Evolutionary conservation across 2,797 vertebrate genomes (phyloP).

Genomic region (Coregonus ussuriensis): DNA sequence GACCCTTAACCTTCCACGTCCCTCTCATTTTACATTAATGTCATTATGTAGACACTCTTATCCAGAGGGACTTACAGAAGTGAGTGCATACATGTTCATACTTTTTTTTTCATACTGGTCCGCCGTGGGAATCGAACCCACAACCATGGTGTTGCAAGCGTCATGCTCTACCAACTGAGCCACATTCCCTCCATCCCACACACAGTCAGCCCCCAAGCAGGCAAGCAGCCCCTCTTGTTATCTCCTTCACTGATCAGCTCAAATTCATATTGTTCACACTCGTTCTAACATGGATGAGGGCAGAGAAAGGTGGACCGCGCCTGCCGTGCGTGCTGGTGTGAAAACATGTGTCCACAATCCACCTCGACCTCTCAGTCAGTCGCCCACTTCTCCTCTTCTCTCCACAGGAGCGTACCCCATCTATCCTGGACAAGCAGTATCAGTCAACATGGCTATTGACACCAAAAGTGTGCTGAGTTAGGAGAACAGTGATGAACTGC

Average conservation of each 20-base stretch:
- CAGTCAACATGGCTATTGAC: slow-evolving; percentile 1
- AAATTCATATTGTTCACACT: slow-evolving; percentile 52
- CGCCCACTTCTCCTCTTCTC: not conserved
- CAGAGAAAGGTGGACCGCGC: slow-evolving; percentile 9
- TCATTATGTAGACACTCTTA: no score
- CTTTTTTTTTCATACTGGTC: no score
- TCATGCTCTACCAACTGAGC: no score
- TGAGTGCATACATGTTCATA: no score
- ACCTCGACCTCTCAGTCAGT: not conserved
- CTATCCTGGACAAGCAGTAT: not conserved
- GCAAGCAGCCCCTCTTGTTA: slow-evolving; percentile 20
- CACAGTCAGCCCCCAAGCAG: not conserved
- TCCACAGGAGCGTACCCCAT: not conserved
- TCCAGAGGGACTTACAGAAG: no score
- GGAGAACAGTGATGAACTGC: no score
- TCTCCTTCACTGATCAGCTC: slow-evolving; percentile 42
- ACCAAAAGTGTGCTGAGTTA: not conserved
- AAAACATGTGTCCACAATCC: slow-evolving; percentile 9
- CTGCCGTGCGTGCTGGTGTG: not conserved
- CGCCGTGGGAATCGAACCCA: no score
- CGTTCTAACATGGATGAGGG: slow-evolving; percentile 38
- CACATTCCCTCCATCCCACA: not conserved
- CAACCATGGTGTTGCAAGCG: no score
- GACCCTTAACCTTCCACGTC: not conserved
- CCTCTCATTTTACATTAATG: no score